These are phyloP conservation scores for Meiosimyza decipiens DNA, from an alignment of 2,888 invertebrate species.

Conservation along the genomic window DNA sequence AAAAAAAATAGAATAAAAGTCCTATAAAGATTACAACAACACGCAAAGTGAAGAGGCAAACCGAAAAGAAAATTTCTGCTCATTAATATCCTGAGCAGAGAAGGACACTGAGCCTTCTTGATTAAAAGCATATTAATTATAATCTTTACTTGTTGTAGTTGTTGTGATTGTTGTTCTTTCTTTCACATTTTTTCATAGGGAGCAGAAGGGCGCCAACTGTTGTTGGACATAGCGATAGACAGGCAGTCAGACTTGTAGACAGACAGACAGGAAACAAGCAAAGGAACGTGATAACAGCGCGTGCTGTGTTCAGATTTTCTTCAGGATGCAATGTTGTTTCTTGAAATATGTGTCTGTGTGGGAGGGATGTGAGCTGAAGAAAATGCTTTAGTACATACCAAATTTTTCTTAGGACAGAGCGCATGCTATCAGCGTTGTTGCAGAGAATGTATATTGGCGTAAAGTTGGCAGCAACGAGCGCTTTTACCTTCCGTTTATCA, in stretches of 20 bases:
- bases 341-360: background rate
- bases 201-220: slow-evolving; percentile 36
- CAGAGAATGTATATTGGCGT: background rate
- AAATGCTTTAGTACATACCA: no score
- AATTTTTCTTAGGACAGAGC: background rate
- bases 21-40: background rate
- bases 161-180: slow-evolving; percentile 33
- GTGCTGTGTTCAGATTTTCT: slow-evolving; percentile 11
- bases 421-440: background rate
- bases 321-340: slow-evolving; percentile 12
- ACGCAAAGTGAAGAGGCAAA: background rate
- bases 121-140: slow-evolving; percentile 63
- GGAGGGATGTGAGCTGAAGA: background rate
- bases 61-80: background rate
- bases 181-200: slow-evolving; percentile 29
- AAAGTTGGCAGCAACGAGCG: background rate
- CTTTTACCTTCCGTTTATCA: slow-evolving; percentile 17
- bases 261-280: slow-evolving; percentile 25
- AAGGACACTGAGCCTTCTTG: slow-evolving; percentile 40
- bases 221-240: slow-evolving; percentile 16
- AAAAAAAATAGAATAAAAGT: background rate
- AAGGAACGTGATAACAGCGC: slow-evolving; percentile 30
- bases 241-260: background rate
- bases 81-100: slow-evolving; percentile 27
- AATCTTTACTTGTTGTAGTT: slow-evolving; percentile 22